A percentile compares a stretch with the other conserved stretches of the same genome.
Conservation (phyloP, 1,140 invertebrate species). For the Anastrepha obliqua region DNA sequence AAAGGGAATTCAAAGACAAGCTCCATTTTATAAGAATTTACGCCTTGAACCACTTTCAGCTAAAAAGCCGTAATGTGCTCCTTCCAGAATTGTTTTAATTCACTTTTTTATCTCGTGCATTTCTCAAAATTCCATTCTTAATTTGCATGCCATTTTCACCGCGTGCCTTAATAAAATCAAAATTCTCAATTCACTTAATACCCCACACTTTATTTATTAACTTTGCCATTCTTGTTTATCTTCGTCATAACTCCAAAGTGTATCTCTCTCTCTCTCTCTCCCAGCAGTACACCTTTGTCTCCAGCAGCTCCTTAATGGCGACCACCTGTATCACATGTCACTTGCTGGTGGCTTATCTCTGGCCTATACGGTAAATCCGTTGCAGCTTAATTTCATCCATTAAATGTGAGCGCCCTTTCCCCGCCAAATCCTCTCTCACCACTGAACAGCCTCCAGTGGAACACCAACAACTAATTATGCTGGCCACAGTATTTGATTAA, state of each 20-base stretch:
- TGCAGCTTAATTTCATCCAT: constrained; percentile 52
- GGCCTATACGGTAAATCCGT: constrained; percentile 30
- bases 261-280: too few species aligned
- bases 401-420: constrained; percentile 46
- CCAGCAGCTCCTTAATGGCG: constrained; percentile 33
- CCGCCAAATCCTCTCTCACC: background rate
- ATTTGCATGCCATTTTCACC: background rate
- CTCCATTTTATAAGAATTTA: too few species aligned
- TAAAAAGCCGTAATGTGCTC: too few species aligned
- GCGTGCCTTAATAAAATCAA: background rate
- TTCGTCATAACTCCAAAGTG: background rate
- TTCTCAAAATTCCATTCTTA: constrained; percentile 18
- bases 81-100: background rate
- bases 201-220: constrained; percentile 23
- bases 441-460: background rate
- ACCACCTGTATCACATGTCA: constrained; percentile 49
- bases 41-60: too few species aligned
- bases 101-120: background rate
- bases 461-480: constrained; percentile 46
- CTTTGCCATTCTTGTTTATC: constrained; percentile 35
- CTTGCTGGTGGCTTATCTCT: constrained; percentile 1
- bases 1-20: too few species aligned
- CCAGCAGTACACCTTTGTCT: background rate
- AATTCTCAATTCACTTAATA: constrained; percentile 31
- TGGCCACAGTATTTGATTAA: constrained; percentile 54